These are phyloP conservation scores for Monopterus albus DNA, from an alignment of 2,113 vertebrate species.

Conservation along the genomic window DNA sequence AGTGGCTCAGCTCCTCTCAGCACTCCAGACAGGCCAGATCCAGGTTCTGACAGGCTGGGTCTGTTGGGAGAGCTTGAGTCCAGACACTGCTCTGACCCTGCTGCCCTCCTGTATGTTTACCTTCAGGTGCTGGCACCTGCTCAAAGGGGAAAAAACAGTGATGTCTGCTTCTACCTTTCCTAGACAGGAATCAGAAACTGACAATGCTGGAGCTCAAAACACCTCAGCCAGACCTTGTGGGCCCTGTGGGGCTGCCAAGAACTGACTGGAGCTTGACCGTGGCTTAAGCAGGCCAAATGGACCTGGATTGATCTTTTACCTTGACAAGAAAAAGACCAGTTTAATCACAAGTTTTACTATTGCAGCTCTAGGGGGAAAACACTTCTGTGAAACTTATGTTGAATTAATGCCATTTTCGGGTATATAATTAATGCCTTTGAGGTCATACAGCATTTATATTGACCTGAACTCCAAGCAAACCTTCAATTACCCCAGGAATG, in stretches of 20 bases:
- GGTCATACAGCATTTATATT: conserved; percentile 9
- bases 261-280: conserved; percentile 78
- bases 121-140: conserved; percentile 75
- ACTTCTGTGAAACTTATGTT: background rate
- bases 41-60: conserved; percentile 78
- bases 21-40: conserved; percentile 65
- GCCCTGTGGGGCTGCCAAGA: conserved; percentile 76
- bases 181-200: conserved; percentile 73
- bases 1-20: conserved; percentile 48
- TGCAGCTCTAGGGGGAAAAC: background rate
- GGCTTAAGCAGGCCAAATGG: conserved; percentile 77
- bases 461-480: conserved; percentile 14
- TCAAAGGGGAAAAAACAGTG: conserved; percentile 42
- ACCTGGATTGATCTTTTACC: conserved; percentile 53
- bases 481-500: conserved; percentile 15
- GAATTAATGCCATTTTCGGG: background rate
- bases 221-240: conserved; percentile 68
- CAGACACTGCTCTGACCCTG: conserved; percentile 76
- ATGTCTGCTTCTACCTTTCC: conserved; percentile 61
- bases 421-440: conserved; percentile 22
- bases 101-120: conserved; percentile 77
- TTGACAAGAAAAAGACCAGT: conserved; percentile 22
- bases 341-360: conserved; percentile 47
- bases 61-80: conserved; percentile 69
- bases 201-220: conserved; percentile 70